These are phyloP conservation scores for Temnothorax longispinosus DNA, from an alignment of 1,140 invertebrate genomes.

Conservation along the genomic window DNA sequence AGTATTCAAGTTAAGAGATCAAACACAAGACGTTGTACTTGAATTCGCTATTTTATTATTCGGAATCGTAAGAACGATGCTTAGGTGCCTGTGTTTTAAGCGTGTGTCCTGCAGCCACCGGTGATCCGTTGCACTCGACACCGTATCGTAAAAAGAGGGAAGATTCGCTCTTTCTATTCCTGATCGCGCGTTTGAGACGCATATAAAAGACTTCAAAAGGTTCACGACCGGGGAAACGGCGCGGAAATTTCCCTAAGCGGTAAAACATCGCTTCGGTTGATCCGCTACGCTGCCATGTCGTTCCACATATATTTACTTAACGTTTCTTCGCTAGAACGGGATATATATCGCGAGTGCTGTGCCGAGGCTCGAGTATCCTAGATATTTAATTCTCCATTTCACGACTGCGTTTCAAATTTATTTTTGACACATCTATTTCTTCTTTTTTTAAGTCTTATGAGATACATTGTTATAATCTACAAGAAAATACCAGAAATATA, in stretches of 20 bases:
- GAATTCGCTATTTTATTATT: constrained; percentile 41
- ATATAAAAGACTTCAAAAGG: constrained; percentile 65
- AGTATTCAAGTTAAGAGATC: constrained; percentile 33
- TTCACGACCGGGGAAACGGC: constrained; percentile 64
- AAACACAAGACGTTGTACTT: not conserved
- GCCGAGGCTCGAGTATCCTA: not conserved
- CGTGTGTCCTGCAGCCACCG: constrained; percentile 6
- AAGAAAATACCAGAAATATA: not conserved
- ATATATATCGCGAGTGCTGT: constrained; percentile 6
- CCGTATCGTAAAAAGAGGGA: constrained; percentile 65
- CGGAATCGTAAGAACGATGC: constrained; percentile 62
- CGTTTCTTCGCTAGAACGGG: constrained; percentile 11
- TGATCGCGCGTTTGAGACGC: constrained; percentile 22
- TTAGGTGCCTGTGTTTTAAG: constrained; percentile 25
- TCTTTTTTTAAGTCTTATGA: not conserved
- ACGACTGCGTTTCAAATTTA: not conserved
- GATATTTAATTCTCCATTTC: constrained; percentile 21
- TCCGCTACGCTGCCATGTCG: constrained; percentile 28
- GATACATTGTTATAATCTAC: not conserved
- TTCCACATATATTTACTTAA: constrained; percentile 65
- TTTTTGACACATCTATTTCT: not conserved
- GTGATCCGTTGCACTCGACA: constrained; percentile 70
- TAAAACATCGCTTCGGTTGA: constrained; percentile 68
- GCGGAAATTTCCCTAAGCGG: constrained; percentile 73
- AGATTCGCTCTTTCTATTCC: constrained; percentile 59